Evolutionary conservation across 2,113 vertebrate genomes (phyloP), one percentile per base, ranked within the genome.

Genomic region (Rhegmatorhina hoffmannsi): DNA sequence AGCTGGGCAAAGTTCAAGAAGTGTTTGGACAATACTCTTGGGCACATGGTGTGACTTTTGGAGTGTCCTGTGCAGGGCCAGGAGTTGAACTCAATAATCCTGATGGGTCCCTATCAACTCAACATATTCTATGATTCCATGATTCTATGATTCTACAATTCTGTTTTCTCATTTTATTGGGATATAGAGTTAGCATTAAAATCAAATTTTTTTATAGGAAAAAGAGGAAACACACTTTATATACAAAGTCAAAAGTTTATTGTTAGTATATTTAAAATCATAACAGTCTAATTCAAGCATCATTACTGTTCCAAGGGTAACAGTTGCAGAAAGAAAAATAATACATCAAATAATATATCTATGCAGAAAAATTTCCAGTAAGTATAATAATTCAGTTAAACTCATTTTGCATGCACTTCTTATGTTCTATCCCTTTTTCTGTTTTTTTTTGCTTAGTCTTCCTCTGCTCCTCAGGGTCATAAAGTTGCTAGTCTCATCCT

Each of bases 11-110:
- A 78, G 6, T n/a, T 63, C 49, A 20, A 24, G 17, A 6, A 24
- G 2, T 0, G 0, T 19, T 73, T 40, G n/a, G 10, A 29, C 28
- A 29, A 1, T 11, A 13, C 2, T 40, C 13, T 70, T 12, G 11
- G 23, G n/a, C 10, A 40, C 47, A 4, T 9, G 23, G 18, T 70
- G 18, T 29, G 18, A n/a, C n/a, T 6, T 49, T 55, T 40, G 6
- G 6, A 26, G 4, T 40, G 31, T 44, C 13, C 31, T 44, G 13
- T 34, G 17, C 17, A 13, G 17, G 13, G 11, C 7, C 46, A 34
- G 14, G 36, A 52, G 26, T 2, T 60, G 11, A 33, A 60, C 9
- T 44, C 7, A 14, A 21, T 52, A 26, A 23, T 36, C 17, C 1
- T 44, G 17, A 36, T 52, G 33, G 11, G 7, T 47, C 3, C 6